Percentiles rank a stretch among this genome's conserved stretches.
phyloP scores from a whole-genome alignment of 35 echinoderm and acorn worm genomes.

The Apostichopus japonicus region DNA sequence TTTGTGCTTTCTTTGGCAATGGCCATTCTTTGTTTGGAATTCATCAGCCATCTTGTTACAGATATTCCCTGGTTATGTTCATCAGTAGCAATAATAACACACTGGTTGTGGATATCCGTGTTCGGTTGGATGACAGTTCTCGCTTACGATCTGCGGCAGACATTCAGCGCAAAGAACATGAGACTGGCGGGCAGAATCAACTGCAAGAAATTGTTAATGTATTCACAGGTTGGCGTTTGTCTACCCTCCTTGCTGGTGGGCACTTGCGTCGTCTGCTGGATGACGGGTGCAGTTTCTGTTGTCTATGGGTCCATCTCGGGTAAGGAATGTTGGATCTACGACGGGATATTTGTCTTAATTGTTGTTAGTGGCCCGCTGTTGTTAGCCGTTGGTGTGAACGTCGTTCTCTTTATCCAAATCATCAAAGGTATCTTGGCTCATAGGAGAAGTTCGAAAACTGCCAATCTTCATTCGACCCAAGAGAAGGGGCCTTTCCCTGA shows the following conservation, averaged over 20 bases:
- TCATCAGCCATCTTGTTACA: background rate
- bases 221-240: background rate
- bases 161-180: background rate
- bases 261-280: background rate
- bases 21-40: background rate
- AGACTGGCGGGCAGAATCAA: background rate
- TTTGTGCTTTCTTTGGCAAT: background rate
- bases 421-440: background rate
- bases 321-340: conserved; percentile 21
- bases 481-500: background rate
- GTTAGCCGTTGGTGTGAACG: background rate
- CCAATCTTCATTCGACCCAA: background rate
- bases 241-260: background rate
- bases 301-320: background rate
- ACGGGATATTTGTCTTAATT: background rate
- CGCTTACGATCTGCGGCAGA: conserved; percentile 1
- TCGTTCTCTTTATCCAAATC: background rate
- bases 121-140: conserved; percentile 36
- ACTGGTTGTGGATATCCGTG: conserved; percentile 23
- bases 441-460: background rate
- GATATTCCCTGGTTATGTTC: background rate
- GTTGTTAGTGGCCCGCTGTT: conserved; percentile 1
- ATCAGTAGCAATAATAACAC: background rate
- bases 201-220: background rate
- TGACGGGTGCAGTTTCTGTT: background rate